These are phyloP conservation scores for Danio albolineatus DNA, from an alignment of 2,797 vertebrate genomes.

Conservation along the genomic window DNA sequence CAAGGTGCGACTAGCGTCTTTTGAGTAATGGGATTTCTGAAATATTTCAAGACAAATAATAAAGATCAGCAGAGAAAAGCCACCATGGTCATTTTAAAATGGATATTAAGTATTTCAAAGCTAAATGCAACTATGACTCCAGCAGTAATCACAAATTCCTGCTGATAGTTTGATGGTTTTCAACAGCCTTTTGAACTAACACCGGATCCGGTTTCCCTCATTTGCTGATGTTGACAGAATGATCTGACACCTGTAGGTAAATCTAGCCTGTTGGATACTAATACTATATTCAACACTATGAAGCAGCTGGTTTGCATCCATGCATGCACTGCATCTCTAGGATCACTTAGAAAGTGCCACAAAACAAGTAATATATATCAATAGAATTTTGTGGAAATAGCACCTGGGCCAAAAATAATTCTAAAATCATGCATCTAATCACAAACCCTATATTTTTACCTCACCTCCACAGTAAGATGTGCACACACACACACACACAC, in stretches of 20 bases:
- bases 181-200: not conserved
- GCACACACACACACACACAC: slow-evolving; percentile 10
- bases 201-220: slow-evolving; percentile 13
- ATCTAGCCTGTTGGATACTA: slow-evolving; percentile 49
- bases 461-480: not conserved
- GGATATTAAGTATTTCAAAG: not conserved
- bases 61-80: slow-evolving; percentile 17
- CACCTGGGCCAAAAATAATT: slow-evolving; percentile 16
- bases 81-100: slow-evolving; percentile 35
- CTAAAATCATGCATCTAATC: slow-evolving; percentile 67
- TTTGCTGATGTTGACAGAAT: not conserved
- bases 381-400: not conserved
- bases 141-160: slow-evolving; percentile 32
- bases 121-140: slow-evolving; percentile 26
- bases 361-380: not conserved
- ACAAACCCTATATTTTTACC: slow-evolving; percentile 50
- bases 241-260: slow-evolving; percentile 44
- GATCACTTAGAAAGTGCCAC: not conserved
- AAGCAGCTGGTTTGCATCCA: slow-evolving; percentile 67
- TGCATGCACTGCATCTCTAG: slow-evolving; percentile 69
- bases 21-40: slow-evolving; percentile 28
- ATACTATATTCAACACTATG: slow-evolving; percentile 55
- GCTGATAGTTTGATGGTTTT: slow-evolving; percentile 47
- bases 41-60: not conserved
- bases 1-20: slow-evolving; percentile 12